Conservation (phyloP, 2,888 invertebrate species). For the Tipula confusa region DNA sequence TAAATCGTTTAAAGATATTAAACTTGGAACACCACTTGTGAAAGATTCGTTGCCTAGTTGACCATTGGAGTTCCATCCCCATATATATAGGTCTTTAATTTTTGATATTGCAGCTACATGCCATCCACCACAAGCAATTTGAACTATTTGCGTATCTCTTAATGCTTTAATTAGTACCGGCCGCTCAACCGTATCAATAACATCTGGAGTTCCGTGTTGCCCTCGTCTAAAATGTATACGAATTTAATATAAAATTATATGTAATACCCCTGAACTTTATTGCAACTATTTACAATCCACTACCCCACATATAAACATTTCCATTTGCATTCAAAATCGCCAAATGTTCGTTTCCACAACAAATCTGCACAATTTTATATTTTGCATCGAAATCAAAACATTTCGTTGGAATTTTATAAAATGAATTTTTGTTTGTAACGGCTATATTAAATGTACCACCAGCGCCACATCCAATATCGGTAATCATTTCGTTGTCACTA, state of each 20-base stretch:
- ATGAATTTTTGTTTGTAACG: slow-evolving; percentile 50
- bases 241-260: not conserved
- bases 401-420: slow-evolving; percentile 61
- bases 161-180: slow-evolving; percentile 69
- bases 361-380: slow-evolving; percentile 59
- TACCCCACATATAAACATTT: slow-evolving; percentile 75
- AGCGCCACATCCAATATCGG: slow-evolving; percentile 51
- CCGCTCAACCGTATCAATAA: slow-evolving; percentile 54
- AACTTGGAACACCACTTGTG: slow-evolving; percentile 40
- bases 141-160: slow-evolving; percentile 66
- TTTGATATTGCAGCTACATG: slow-evolving; percentile 75
- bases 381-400: slow-evolving; percentile 54
- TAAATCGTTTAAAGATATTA: slow-evolving; percentile 41
- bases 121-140: slow-evolving; percentile 81
- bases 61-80: slow-evolving; percentile 90
- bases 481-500: slow-evolving; percentile 42
- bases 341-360: slow-evolving; percentile 78
- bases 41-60: slow-evolving; percentile 66
- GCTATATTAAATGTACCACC: slow-evolving; percentile 51
- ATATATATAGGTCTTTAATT: slow-evolving; percentile 77
- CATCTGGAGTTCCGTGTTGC: slow-evolving; percentile 76
- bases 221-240: slow-evolving; percentile 64
- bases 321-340: slow-evolving; percentile 66
- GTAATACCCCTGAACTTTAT: not conserved
- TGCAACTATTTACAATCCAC: slow-evolving; percentile 62